Percentiles rank a stretch among this genome's conserved stretches.
Evolutionary conservation across 2,888 invertebrate species (phyloP).

Genomic region (Cyclophora albipunctata): DNA sequence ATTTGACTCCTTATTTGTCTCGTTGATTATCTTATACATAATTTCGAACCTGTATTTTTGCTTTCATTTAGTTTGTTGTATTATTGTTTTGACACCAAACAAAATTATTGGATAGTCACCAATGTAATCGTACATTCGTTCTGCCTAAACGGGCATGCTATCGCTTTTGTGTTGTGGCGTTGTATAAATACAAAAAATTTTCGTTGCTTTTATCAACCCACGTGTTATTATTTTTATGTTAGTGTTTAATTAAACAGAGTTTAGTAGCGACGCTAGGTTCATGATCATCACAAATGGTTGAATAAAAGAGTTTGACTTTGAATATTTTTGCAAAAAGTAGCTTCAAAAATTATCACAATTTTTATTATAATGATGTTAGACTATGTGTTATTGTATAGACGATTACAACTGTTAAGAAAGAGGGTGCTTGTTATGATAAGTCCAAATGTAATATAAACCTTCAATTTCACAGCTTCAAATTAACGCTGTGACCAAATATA

Average conservation of each 20-base stretch:
- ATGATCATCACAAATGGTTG: slow-evolving; percentile 52
- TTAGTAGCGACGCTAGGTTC: slow-evolving; percentile 58
- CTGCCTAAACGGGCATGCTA: slow-evolving; percentile 64
- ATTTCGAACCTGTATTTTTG: slow-evolving; percentile 37
- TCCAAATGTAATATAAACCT: slow-evolving; percentile 3
- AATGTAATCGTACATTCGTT: slow-evolving; percentile 34
- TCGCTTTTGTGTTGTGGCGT: slow-evolving; percentile 69
- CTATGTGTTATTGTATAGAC: slow-evolving; percentile 44
- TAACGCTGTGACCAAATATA: slow-evolving; percentile 4
- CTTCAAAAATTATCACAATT: slow-evolving; percentile 42
- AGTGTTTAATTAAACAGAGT: slow-evolving; percentile 37
- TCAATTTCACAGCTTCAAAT: slow-evolving; percentile 6
- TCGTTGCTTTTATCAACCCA: slow-evolving; percentile 50
- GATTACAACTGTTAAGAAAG: slow-evolving; percentile 25
- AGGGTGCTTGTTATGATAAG: slow-evolving; percentile 39
- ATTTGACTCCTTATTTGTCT: slow-evolving; percentile 4
- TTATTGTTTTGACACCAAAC: slow-evolving; percentile 36
- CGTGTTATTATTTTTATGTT: slow-evolving; percentile 54
- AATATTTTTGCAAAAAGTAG: slow-evolving; percentile 54
- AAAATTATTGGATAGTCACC: slow-evolving; percentile 39
- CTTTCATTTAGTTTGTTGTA: slow-evolving; percentile 46
- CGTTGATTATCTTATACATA: slow-evolving; percentile 18
- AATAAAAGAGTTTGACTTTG: slow-evolving; percentile 74
- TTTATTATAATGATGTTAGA: slow-evolving; percentile 30
- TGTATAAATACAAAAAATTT: slow-evolving; percentile 47